Percentiles rank a stretch among this genome's conserved stretches.
phyloP scores from a whole-genome alignment of 2,888 invertebrate genomes.

The Hymenopus coronatus region DNA sequence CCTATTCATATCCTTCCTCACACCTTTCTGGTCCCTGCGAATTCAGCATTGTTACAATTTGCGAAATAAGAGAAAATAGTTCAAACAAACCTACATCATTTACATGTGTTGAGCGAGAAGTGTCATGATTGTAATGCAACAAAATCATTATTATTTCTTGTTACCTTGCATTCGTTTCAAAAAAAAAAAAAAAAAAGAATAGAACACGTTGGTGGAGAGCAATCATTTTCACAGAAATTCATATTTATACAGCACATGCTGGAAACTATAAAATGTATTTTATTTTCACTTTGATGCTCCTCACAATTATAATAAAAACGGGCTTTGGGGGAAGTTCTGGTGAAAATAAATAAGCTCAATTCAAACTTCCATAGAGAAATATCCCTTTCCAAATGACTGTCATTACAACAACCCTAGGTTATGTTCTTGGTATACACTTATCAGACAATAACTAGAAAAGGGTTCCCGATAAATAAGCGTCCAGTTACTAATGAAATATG shows the following conservation, averaged over 20 bases:
- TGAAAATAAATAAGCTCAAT: not conserved
- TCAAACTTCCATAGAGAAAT: not conserved
- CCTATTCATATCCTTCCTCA: too few species aligned
- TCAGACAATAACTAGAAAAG: not conserved
- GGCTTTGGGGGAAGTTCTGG: not conserved
- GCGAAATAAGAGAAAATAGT: too few species aligned
- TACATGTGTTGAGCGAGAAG: too few species aligned
- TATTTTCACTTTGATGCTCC: not conserved
- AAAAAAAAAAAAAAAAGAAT: too few species aligned
- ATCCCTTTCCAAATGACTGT: not conserved
- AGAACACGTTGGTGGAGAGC: not conserved
- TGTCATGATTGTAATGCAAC: too few species aligned
- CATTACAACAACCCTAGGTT: not conserved
- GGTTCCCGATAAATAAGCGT: not conserved
- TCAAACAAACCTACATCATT: too few species aligned
- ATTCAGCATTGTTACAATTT: too few species aligned
- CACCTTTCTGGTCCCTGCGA: too few species aligned
- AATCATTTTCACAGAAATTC: not conserved
- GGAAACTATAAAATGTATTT: not conserved
- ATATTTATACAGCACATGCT: not conserved
- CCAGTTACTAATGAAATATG: not conserved
- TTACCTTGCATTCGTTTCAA: too few species aligned
- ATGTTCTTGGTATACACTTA: not conserved
- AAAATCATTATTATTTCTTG: too few species aligned
- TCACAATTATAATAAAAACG: not conserved